Evolutionary conservation across 2,113 vertebrate genomes (phyloP), one percentile per base, ranked within the genome.

Genomic region (Puffinus mauretanicus): DNA sequence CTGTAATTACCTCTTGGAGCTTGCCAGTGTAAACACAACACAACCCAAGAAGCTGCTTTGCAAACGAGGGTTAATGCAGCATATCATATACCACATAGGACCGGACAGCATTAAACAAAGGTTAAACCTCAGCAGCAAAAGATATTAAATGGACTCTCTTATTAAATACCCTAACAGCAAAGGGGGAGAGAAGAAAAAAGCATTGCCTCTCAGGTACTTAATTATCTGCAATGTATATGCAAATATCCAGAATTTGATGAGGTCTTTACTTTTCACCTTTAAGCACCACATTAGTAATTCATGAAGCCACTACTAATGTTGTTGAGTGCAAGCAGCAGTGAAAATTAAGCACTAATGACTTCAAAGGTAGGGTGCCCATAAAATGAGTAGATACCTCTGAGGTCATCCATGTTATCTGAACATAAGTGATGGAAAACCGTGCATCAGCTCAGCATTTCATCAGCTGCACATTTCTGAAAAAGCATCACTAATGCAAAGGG

Each of bases 191-290:
- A 76, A 67, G 26, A 57, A 75, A 93, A 64, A 76, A 54, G 13
- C 16, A 10, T 24, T 96, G 70, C 62, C 36, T 90, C 73, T 86
- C n/a, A 94, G 79, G 49, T 69, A 95, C 70, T 96, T 97, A 94
- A 97, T 97, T 98, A 96, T 88, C 92, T 95, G 72, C 90, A 97
- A 86, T 92, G 91, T 95, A 94, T 95, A 97, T 97, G 96, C 93
- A 97, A 98, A 97, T 97, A 97, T 69, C 73, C 58, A 83, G 91
- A 94, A 83, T 97, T 67, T 96, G 97, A 98, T 97, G 92, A 98
- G 95, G 93, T 97, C 96, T 97, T 97, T 98, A 93, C 78, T 96
- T 97, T 97, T 97, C 92, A 96, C 96, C 96, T 98, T 91, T 96
- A 97, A 97, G 78, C 57, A 89, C 38, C 83, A 67, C 87, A 97